Evolutionary conservation across 2,888 invertebrate genomes (phyloP), one percentile per base, ranked within the genome.

Genomic region (Ephialtes manifestator): DNA sequence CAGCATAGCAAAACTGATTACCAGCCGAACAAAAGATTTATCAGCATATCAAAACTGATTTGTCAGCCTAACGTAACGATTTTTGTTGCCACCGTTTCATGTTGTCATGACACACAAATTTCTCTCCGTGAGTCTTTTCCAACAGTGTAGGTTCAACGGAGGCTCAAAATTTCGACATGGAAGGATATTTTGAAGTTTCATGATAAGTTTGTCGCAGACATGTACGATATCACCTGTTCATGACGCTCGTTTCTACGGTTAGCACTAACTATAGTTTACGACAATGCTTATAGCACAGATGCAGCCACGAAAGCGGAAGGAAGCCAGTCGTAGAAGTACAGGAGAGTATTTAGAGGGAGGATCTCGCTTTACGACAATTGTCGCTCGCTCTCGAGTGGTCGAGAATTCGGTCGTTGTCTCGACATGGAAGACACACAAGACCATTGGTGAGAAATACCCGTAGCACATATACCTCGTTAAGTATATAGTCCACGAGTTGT

Each of bases 341-440:
- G 65, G 11, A 48, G 70, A 76, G 55, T 71, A 78, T 74, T 48
- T 28, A 43, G 43, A 31, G 39, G 53, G 31, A 53, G 71, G 72
- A 67, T 65, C 51, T 48, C 39, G 51, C 72, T 74, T 53, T 53
- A 68, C 65, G 77, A 46, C 76, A 67, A 70, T 77, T 60, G 60
- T 84, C 60, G 77, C 28, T 43, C 48, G 24, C 75, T 48, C n/a
- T 28, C 51, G 51, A 31, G 43, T 55, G 67, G 53, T 71, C 43
- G 63, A 79, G 72, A 70, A 46, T 80, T 79, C n/a, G 71, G 39
- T 67, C 53, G 72, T 81, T 74, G 46, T 76, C 80, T 58, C 51
- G 51, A 18, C 28, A 18, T 67, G 48, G 68, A 51, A 48, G 48
- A 28, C 60, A 35, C 63, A 48, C 68, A 35, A 31, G 68, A 55